A percentile compares a stretch with the other conserved stretches of the same genome.
Evolutionary conservation across 2,797 vertebrate species (phyloP).

Genomic region (Lepus townsendii): DNA sequence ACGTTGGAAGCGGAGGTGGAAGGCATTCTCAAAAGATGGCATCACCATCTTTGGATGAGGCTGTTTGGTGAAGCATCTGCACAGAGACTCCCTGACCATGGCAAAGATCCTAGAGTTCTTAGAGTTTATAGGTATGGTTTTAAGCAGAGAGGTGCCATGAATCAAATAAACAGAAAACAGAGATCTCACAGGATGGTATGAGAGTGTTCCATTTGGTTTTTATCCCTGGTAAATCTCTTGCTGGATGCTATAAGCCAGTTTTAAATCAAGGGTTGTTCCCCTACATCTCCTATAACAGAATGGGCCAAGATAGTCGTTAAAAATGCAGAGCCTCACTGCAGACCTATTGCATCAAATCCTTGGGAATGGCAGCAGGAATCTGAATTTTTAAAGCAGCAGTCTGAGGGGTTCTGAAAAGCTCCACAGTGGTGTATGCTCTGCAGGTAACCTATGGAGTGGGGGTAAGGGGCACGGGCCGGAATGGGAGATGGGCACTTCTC

Average conservation of each 20-base stretch:
- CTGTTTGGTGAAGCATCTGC: background rate
- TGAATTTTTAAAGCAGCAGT: background rate
- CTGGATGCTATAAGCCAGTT: background rate
- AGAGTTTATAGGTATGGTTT: background rate
- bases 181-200: background rate
- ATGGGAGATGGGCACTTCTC: fast-evolving
- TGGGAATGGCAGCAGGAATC: background rate
- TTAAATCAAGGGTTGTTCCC: background rate
- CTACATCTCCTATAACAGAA: background rate
- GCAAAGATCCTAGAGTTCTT: background rate
- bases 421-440: fast-evolving
- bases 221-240: background rate
- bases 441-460: background rate
- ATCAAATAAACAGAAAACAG: background rate
- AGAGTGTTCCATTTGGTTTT: background rate
- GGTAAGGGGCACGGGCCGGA: background rate
- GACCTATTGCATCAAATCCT: background rate
- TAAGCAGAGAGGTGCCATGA: background rate
- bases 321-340: background rate
- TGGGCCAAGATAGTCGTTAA: background rate
- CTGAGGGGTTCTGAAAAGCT: background rate
- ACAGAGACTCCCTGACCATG: background rate
- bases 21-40: background rate
- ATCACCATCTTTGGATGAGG: background rate
- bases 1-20: background rate